Evolutionary conservation across 2,113 vertebrate species (phyloP).

Genomic region (Macrotus californicus): DNA sequence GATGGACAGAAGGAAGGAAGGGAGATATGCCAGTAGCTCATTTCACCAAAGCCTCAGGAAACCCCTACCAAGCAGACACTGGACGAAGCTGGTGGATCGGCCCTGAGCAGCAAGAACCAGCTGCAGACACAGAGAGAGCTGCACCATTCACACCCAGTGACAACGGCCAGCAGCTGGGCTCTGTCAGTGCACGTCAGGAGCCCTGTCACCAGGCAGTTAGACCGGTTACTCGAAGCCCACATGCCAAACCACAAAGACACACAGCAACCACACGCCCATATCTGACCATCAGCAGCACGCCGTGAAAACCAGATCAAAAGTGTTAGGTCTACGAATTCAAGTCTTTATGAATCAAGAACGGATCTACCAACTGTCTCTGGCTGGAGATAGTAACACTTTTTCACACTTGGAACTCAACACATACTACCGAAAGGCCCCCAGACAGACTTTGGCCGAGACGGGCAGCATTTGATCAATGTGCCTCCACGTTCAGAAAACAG

Average conservation of each 20-base stretch:
- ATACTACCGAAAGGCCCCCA: neutral
- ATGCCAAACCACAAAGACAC: neutral
- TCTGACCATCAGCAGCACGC: neutral
- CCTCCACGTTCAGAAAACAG: neutral
- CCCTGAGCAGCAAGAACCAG: too few species aligned
- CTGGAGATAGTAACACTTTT: neutral
- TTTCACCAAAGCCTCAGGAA: too few species aligned
- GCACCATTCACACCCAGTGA: neutral
- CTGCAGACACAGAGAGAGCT: too few species aligned
- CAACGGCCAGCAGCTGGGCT: too few species aligned
- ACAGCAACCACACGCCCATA: too few species aligned
- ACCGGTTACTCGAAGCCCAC: neutral
- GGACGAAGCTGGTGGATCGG: neutral
- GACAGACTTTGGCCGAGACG: neutral
- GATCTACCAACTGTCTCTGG: neutral
- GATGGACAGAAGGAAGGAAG: neutral
- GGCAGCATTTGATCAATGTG: accelerated
- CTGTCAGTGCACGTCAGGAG: too few species aligned
- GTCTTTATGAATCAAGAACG: neutral
- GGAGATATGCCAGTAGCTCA: neutral
- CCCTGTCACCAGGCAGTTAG: too few species aligned
- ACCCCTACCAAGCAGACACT: too few species aligned
- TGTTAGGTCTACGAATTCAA: neutral
- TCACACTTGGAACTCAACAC: neutral
- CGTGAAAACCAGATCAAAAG: too few species aligned